Evolutionary conservation across 2,113 vertebrate genomes (phyloP).

Genomic region (Propithecus coquereli): DNA sequence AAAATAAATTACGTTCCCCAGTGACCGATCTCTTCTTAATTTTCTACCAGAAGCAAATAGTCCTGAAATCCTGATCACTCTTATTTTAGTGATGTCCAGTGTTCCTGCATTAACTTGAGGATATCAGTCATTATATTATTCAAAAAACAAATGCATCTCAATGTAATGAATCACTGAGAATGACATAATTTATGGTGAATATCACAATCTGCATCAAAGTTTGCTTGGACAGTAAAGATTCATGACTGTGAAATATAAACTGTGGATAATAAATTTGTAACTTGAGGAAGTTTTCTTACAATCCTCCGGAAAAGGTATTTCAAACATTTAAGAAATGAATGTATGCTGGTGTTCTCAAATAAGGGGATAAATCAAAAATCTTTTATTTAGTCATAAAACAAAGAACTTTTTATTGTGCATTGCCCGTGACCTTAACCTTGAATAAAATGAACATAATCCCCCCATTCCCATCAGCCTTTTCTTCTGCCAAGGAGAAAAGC

Average conservation of each 20-base stretch:
- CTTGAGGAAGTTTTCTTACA: neutral
- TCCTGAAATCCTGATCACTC: constrained; percentile 33
- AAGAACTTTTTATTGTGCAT: constrained; percentile 5
- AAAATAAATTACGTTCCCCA: constrained; percentile 28
- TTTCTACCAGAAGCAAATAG: constrained; percentile 35
- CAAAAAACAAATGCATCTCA: constrained; percentile 32
- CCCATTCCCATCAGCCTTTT: neutral
- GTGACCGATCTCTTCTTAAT: constrained; percentile 33
- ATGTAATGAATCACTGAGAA: neutral
- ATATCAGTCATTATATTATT: neutral
- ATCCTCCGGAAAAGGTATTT: constrained; percentile 28
- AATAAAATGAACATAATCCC: neutral
- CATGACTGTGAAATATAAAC: constrained; percentile 27
- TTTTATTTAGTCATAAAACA: constrained; percentile 1
- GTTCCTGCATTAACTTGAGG: constrained; percentile 33
- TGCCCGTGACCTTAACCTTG: constrained; percentile 5
- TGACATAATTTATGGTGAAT: constrained; percentile 16
- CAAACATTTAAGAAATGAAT: constrained; percentile 49
- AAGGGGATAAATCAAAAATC: neutral
- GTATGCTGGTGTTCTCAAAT: neutral
- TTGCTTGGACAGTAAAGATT: constrained; percentile 44
- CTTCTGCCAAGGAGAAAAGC: constrained; percentile 50
- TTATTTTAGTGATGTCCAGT: constrained; percentile 22
- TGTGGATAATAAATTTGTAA: constrained; percentile 30
- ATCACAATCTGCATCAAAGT: constrained; percentile 49